These are phyloP conservation scores for Castor canadensis DNA, from an alignment of 2,113 vertebrate genomes.

Conservation along the genomic window DNA sequence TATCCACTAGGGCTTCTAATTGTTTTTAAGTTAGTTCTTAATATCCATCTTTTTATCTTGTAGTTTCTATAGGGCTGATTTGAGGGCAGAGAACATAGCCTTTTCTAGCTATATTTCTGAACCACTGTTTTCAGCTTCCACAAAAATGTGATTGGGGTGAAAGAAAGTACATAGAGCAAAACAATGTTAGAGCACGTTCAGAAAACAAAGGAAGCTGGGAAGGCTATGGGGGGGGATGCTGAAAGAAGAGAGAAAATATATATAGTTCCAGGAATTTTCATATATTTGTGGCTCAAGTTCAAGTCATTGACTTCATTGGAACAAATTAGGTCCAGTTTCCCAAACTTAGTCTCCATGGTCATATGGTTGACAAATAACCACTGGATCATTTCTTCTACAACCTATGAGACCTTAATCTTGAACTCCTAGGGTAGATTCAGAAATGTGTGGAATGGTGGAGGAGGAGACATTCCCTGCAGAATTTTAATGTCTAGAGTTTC, in stretches of 20 bases:
- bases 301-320: slow-evolving; percentile 70
- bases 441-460: slow-evolving; percentile 43
- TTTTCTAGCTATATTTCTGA: background rate
- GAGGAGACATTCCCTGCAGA: background rate
- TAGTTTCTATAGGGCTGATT: background rate
- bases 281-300: slow-evolving; percentile 65
- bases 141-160: slow-evolving; percentile 40
- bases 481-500: slow-evolving; percentile 54
- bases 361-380: slow-evolving; percentile 62
- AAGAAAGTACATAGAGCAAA: slow-evolving; percentile 40
- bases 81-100: background rate
- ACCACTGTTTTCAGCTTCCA: slow-evolving; percentile 23
- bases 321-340: slow-evolving; percentile 68
- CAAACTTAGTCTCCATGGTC: slow-evolving; percentile 55
- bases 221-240: background rate
- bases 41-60: background rate
- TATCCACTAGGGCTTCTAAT: background rate
- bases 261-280: slow-evolving; percentile 42
- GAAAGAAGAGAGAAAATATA: slow-evolving; percentile 53
- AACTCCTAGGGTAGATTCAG: slow-evolving; percentile 30
- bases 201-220: slow-evolving; percentile 38
- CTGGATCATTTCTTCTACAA: slow-evolving; percentile 53
- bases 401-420: slow-evolving; percentile 52
- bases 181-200: background rate
- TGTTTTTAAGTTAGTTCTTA: background rate